Base-by-base conservation (phyloP, 2,888 invertebrate species). In the Limnephilus marmoratus region DNA sequence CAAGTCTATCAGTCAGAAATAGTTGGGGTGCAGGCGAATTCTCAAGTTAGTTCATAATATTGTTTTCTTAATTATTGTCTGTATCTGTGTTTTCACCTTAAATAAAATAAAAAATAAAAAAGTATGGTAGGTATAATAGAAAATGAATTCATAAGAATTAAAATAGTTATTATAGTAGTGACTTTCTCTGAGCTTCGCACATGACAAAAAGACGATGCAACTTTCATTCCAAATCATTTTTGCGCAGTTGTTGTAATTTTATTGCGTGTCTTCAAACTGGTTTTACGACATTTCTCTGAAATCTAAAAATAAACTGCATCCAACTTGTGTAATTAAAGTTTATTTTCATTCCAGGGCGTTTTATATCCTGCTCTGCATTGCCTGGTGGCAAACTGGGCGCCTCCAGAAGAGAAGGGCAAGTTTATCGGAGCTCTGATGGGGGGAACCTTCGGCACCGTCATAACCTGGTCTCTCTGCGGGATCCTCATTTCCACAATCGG, bases 391-490 rank as follows among this genome's bases (percentile, higher is more conserved):
- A 96, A 97, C 94, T 98, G 98, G 98, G 96, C 97, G 0, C 98
- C 98, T 0, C 97, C 98, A 1, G 96, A 96, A n/a, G 98, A 98
- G 94, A 97, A 97, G 94, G 97, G 97, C 13, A 97, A 97, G 94
- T 98, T 98, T 94, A 96, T 98, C 0, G 97, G 97, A 94, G 97
- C 97, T 0, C 95, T 98, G 94, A 97, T 97, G 96, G 98, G 98
- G 18, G 98, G 98, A 9, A 97, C 97, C 0, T 96, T 98, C 91
- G 98, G 97, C 3, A 97, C 97, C 0, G 97, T 97, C 1, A 95
- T 97, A 2, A 97, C 97, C 0, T 97, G 97, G 96, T 97, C 97
- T 0, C 94, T 97, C 3, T 96, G 97, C 53, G 97, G 97, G 4
- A 95, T 96, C 0, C 95, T 98, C 0, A 97, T 97, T 91, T 97